These are phyloP conservation scores for Oedothorax gibbosus DNA, from an alignment of 1,140 invertebrate genomes.

Conservation along the genomic window DNA sequence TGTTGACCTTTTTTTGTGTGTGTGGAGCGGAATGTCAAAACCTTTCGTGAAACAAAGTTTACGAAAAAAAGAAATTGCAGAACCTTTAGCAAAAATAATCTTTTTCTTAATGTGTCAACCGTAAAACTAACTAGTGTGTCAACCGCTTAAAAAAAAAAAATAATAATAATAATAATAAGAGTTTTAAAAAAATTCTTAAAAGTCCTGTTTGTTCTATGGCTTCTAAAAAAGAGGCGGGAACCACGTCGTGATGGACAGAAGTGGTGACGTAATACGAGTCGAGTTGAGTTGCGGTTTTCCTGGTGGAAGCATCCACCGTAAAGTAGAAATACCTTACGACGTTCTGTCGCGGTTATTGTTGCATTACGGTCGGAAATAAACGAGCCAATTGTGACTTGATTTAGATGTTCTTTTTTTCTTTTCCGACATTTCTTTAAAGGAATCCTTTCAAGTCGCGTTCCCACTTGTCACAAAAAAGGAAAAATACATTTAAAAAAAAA, in stretches of 20 bases:
- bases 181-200: neutral
- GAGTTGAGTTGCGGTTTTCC: constrained; percentile 48
- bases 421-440: neutral
- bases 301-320: constrained; percentile 7
- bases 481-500: neutral
- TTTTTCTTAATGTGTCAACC: neutral
- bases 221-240: constrained; percentile 18
- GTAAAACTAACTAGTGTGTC: constrained; percentile 15
- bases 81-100: too few species aligned
- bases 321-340: constrained; percentile 29
- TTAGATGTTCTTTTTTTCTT: constrained; percentile 20
- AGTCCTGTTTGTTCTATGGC: neutral
- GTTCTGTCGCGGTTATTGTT: constrained; percentile 36
- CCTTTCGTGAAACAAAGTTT: too few species aligned
- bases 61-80: too few species aligned
- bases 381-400: constrained; percentile 41
- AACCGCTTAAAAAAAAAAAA: neutral
- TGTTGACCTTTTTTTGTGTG: too few species aligned
- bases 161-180: too few species aligned
- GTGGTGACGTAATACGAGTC: constrained; percentile 40
- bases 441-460: constrained; percentile 23
- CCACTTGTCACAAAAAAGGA: neutral
- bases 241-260: constrained; percentile 26
- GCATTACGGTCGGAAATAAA: constrained; percentile 26
- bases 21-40: too few species aligned